Conservation (phyloP, 2,113 vertebrate species). For the mouse (Mus musculus) region DNA sequence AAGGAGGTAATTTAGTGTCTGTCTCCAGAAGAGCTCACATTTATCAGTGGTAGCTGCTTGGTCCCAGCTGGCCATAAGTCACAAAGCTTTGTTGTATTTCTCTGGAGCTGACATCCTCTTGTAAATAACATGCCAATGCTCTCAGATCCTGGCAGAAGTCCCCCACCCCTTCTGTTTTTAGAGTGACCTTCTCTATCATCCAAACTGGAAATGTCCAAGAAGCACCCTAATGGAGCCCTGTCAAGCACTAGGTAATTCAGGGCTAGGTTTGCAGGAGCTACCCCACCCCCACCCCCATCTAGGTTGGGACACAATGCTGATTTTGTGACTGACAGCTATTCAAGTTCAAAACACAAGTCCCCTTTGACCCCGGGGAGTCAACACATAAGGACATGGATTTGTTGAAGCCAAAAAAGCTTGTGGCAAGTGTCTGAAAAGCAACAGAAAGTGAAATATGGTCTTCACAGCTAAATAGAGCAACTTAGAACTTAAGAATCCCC, state of each 20-base stretch:
- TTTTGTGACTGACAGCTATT: neutral
- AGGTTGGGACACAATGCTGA: rapidly evolving
- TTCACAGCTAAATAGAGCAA: neutral
- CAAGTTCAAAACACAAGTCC: neutral
- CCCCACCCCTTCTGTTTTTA: constrained; percentile 41
- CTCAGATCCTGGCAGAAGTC: constrained; percentile 29
- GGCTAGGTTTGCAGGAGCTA: rapidly evolving
- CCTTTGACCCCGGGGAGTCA: neutral
- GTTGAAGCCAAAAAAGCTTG: neutral
- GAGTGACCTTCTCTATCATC: constrained; percentile 70
- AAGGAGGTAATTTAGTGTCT: constrained; percentile 39
- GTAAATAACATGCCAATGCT: constrained; percentile 67
- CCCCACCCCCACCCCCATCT: rapidly evolving
- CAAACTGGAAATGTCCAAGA: neutral
- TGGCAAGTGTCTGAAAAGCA: neutral
- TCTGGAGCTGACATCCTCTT: constrained; percentile 55
- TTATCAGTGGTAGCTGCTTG: constrained; percentile 31
- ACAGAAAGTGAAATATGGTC: neutral
- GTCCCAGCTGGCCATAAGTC: constrained; percentile 49
- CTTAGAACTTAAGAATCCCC: neutral
- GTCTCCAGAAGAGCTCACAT: constrained; percentile 26
- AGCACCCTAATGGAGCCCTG: neutral
- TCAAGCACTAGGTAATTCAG: rapidly evolving
- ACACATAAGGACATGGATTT: neutral
- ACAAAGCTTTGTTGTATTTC: constrained; percentile 64